Evolutionary conservation across 2,888 invertebrate species (phyloP).

Genomic region (Galeruca laticollis): DNA sequence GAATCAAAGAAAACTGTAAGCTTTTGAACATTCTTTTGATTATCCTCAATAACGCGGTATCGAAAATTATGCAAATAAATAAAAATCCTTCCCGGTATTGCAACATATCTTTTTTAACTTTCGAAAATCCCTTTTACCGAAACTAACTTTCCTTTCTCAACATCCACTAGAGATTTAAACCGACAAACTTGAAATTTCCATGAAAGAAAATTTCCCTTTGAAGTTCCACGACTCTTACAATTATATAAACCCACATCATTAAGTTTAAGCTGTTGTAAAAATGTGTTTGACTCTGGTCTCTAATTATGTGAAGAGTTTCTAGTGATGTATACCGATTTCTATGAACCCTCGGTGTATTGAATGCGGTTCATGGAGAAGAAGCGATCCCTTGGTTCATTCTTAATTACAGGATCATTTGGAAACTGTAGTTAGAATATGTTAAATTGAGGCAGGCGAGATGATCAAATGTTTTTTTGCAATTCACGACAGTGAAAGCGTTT

Average conservation of each 20-base stretch:
- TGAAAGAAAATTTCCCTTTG: slow-evolving; percentile 41
- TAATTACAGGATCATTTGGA: slow-evolving; percentile 32
- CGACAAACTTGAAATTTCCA: slow-evolving; percentile 26
- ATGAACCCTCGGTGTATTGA: slow-evolving; percentile 39
- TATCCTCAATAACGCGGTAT: not conserved
- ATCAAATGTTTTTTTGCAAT: not conserved
- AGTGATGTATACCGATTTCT: slow-evolving; percentile 47
- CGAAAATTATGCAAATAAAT: not conserved
- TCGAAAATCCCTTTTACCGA: slow-evolving; percentile 17
- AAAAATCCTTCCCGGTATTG: not conserved
- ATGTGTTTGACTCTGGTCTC: slow-evolving; percentile 47
- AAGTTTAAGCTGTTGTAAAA: slow-evolving; percentile 50
- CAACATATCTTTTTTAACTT: not conserved
- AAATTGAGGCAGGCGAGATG: not conserved
- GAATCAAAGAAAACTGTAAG: no score
- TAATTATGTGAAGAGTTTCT: slow-evolving; percentile 47
- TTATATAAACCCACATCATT: slow-evolving; percentile 50
- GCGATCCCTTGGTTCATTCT: slow-evolving; percentile 20
- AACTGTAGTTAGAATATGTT: not conserved
- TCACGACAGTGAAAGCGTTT: not conserved
- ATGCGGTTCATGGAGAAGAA: slow-evolving; percentile 12
- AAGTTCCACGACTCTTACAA: slow-evolving; percentile 42
- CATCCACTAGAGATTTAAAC: slow-evolving; percentile 29
- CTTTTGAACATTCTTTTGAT: no score
- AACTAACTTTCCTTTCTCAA: slow-evolving; percentile 31